A percentile compares a stretch with the other conserved stretches of the same genome.
These are phyloP conservation scores for Pogonocherus hispidulus DNA, from an alignment of 2,888 invertebrate species.

Conservation along the genomic window DNA sequence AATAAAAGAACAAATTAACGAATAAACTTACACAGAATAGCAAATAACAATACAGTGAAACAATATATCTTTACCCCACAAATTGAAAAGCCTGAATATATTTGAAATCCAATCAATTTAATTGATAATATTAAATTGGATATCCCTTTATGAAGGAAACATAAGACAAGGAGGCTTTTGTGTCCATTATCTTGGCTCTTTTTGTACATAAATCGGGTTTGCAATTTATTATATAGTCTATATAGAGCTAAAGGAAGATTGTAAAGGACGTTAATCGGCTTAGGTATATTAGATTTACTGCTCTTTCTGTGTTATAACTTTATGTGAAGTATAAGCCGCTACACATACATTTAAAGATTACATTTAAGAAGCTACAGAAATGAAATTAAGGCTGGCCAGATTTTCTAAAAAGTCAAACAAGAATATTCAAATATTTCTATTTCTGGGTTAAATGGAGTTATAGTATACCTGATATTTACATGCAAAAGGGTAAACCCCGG, in stretches of 20 bases:
- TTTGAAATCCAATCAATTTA: constrained; percentile 3
- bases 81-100: background rate
- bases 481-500: too few relatives aligned
- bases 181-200: constrained; percentile 22
- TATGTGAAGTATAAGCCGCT: constrained; percentile 7
- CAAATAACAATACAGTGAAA: background rate
- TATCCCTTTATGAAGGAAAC: constrained; percentile 11
- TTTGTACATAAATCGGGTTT: constrained; percentile 22
- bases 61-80: background rate
- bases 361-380: background rate
- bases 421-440: too few relatives aligned
- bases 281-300: constrained; percentile 42
- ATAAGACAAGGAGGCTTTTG: constrained; percentile 13
- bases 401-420: too few relatives aligned
- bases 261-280: constrained; percentile 41
- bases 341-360: background rate
- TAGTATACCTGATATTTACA: too few relatives aligned
- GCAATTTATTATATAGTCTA: constrained; percentile 37
- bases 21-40: background rate
- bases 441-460: too few relatives aligned
- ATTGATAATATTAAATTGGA: constrained; percentile 11
- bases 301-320: constrained; percentile 9
- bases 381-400: background rate
- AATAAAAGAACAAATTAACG: background rate
- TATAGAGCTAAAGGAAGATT: constrained; percentile 39